Evolutionary conservation across 2,113 vertebrate species (phyloP).

Genomic region (Acinonyx jubatus): DNA sequence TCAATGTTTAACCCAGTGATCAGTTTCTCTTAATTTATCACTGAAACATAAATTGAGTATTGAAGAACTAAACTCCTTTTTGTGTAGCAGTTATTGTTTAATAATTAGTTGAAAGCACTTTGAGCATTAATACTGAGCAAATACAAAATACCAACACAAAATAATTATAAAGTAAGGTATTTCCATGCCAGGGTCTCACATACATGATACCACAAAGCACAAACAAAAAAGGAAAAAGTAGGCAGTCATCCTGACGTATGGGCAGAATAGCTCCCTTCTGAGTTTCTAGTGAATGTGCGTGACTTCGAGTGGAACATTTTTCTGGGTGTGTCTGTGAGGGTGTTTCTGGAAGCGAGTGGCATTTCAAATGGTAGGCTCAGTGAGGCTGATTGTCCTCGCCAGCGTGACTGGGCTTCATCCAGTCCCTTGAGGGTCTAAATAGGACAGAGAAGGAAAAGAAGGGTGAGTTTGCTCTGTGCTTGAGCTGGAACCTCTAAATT

Average conservation of each 20-base stretch:
- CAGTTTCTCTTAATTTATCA: conserved; percentile 64
- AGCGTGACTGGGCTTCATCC: not conserved
- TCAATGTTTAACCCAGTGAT: conserved; percentile 54
- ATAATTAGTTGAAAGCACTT: conserved; percentile 61
- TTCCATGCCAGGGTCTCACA: not conserved
- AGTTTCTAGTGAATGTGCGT: not conserved
- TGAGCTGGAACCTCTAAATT: not conserved
- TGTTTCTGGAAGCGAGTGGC: not conserved
- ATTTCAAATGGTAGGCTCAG: not conserved
- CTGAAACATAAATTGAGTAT: conserved; percentile 50
- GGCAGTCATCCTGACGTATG: not conserved
- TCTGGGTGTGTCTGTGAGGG: not conserved
- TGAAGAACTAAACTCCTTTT: conserved; percentile 56
- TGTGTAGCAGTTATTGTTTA: conserved; percentile 31
- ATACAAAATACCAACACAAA: not conserved
- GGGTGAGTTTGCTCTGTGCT: not conserved
- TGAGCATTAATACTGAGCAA: not conserved
- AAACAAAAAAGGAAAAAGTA: not conserved
- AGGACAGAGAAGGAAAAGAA: not conserved
- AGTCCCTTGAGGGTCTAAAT: too few species aligned
- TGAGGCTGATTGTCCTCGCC: not conserved
- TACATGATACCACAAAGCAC: not conserved
- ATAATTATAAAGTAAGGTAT: not conserved
- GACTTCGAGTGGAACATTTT: not conserved
- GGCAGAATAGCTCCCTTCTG: not conserved